phyloP scores from a whole-genome alignment of 2,797 vertebrate genomes.

The Chaunax sp. region DNA sequence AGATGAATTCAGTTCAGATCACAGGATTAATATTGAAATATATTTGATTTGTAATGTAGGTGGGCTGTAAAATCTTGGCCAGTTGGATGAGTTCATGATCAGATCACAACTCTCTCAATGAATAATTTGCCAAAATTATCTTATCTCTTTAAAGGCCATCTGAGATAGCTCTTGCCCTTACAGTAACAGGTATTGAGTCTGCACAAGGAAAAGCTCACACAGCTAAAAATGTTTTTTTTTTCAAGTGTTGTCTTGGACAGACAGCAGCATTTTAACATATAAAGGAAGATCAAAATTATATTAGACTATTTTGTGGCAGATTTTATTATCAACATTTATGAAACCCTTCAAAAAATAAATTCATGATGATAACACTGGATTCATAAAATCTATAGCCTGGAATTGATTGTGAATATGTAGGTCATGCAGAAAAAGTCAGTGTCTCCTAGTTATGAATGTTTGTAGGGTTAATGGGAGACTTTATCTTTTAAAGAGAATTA shows the following conservation, averaged over 20 bases:
- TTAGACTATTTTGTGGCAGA: not conserved
- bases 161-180: not conserved
- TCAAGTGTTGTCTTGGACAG: not conserved
- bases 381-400: not conserved
- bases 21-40: not conserved
- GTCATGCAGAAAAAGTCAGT: not conserved
- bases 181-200: not conserved
- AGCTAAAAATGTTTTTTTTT: not conserved
- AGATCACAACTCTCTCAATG: slow-evolving; percentile 2
- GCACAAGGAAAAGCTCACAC: not conserved
- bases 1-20: not conserved
- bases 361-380: not conserved
- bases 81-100: not conserved
- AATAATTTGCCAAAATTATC: slow-evolving; percentile 10
- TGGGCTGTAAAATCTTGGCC: not conserved
- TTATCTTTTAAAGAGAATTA: not conserved
- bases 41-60: slow-evolving; percentile 1
- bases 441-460: not conserved
- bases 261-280: not conserved
- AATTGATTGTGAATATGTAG: not conserved
- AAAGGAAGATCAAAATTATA: not conserved
- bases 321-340: not conserved
- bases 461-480: too few relatives aligned
- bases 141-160: not conserved
- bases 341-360: not conserved